Conservation (phyloP, 2,797 vertebrate genomes). For the Hydrophis major region DNA sequence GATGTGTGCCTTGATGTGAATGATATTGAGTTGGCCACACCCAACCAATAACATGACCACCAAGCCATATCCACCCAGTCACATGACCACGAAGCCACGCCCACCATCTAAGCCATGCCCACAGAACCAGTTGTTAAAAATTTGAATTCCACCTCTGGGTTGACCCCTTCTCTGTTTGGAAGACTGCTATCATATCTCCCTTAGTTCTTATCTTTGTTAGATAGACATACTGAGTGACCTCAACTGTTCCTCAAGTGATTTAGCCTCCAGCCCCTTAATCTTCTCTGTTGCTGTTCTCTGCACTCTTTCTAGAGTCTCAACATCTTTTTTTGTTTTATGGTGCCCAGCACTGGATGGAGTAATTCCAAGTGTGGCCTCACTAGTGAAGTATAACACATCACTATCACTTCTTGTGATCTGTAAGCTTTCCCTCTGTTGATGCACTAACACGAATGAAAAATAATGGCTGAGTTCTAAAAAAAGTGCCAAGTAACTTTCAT, state of each 20-base stretch:
- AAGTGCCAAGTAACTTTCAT: not conserved
- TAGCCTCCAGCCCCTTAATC: not conserved
- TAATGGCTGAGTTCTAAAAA: not conserved
- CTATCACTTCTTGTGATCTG: not conserved
- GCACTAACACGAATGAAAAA: not conserved
- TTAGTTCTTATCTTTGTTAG: not conserved
- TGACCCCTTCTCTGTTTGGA: not conserved
- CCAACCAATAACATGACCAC: too few relatives aligned
- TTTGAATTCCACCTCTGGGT: too few relatives aligned
- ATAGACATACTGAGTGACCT: not conserved
- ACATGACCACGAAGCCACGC: too few relatives aligned
- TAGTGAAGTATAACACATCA: not conserved
- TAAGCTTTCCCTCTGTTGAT: not conserved
- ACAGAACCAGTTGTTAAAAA: too few relatives aligned
- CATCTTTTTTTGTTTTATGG: not conserved
- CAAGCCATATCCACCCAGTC: too few relatives aligned
- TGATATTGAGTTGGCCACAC: too few relatives aligned
- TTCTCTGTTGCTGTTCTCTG: not conserved
- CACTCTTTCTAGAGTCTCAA: not conserved
- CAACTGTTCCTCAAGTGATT: not conserved
- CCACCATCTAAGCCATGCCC: too few relatives aligned
- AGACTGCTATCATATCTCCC: not conserved
- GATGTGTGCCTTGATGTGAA: too few relatives aligned
- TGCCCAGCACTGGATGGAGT: too few relatives aligned
- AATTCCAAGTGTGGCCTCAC: not conserved